These are phyloP conservation scores for Enteromius paludinosus DNA, from an alignment of 2,797 vertebrate genomes.

Conservation along the genomic window DNA sequence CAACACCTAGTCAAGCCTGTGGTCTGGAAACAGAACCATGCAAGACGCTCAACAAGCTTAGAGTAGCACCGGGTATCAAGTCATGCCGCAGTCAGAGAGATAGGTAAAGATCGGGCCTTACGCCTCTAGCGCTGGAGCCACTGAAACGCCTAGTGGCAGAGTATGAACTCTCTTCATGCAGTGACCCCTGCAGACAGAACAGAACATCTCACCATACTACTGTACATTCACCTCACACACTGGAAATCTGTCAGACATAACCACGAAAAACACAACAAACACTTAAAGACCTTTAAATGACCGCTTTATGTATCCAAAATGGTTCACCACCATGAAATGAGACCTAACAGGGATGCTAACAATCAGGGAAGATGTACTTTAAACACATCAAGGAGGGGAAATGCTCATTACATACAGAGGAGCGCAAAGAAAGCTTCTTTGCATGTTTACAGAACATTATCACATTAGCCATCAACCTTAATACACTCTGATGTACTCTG, in stretches of 20 bases:
- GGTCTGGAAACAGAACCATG: slow-evolving; percentile 39
- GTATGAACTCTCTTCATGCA: slow-evolving; percentile 72
- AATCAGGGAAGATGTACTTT: slow-evolving; percentile 18
- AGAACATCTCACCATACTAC: slow-evolving; percentile 47
- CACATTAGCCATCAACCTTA: slow-evolving; percentile 1
- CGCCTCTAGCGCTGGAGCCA: slow-evolving; percentile 74
- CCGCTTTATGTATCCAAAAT: neutral
- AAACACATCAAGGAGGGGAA: slow-evolving; percentile 24
- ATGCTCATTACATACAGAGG: slow-evolving; percentile 23
- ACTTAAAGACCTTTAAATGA: slow-evolving; percentile 4
- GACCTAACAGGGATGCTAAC: slow-evolving; percentile 6
- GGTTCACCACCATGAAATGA: slow-evolving; percentile 13
- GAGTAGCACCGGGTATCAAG: slow-evolving; percentile 1
- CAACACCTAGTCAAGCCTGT: slow-evolving; percentile 27
- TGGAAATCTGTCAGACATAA: neutral
- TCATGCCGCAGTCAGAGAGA: slow-evolving; percentile 32
- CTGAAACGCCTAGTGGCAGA: slow-evolving; percentile 72
- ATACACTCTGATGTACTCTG: slow-evolving; percentile 19
- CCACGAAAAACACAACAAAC: neutral
- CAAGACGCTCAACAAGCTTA: slow-evolving; percentile 27
- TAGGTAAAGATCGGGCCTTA: slow-evolving; percentile 69
- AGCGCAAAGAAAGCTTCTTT: neutral
- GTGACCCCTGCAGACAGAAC: slow-evolving; percentile 71
- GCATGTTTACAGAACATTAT: neutral
- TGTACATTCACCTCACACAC: slow-evolving; percentile 6